Evolutionary conservation across 2,113 vertebrate species (phyloP).

Genomic region (Pampusana beccarii): DNA sequence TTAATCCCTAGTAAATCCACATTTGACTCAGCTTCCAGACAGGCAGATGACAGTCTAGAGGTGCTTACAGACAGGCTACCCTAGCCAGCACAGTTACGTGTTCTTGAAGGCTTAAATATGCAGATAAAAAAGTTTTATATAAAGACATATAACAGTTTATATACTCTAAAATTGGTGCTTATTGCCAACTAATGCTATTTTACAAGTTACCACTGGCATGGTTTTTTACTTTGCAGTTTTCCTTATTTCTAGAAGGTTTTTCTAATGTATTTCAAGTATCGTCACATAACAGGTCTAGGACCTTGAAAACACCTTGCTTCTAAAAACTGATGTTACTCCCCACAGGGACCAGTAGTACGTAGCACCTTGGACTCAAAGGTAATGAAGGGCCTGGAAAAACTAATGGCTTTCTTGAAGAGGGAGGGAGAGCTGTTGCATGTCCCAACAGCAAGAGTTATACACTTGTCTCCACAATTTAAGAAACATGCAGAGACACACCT

Average conservation of each 20-base stretch:
- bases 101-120: neutral
- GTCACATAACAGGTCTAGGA: neutral
- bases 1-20: neutral
- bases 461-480: neutral
- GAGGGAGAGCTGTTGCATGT: neutral
- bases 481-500: neutral
- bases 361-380: neutral
- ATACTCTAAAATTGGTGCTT: neutral
- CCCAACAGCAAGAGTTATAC: neutral
- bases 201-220: neutral
- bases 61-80: neutral
- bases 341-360: neutral
- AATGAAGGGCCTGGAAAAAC: neutral
- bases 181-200: neutral
- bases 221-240: neutral
- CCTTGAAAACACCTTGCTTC: neutral
- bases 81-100: neutral
- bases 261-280: neutral
- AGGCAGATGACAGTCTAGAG: neutral
- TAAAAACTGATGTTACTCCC: neutral
- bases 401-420: neutral
- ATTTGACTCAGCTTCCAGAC: neutral
- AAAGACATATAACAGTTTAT: neutral
- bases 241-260: neutral
- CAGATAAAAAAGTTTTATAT: neutral